Conservation (phyloP, 2,113 vertebrate species). For the Hippocampus barbouri region DNA sequence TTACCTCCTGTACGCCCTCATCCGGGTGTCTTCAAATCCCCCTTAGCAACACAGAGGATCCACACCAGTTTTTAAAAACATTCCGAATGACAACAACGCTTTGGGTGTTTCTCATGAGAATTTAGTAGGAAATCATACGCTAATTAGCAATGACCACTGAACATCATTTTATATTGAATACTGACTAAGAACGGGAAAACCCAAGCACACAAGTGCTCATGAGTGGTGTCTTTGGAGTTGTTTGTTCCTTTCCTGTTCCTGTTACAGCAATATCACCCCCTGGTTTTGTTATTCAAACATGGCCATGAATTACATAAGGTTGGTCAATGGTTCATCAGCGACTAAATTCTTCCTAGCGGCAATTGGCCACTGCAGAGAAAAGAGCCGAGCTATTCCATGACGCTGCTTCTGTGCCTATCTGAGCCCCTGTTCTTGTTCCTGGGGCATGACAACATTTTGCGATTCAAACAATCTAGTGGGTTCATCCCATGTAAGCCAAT, state of each 20-base stretch:
- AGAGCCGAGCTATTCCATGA: no score
- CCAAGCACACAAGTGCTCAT: not conserved
- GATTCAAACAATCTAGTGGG: no score
- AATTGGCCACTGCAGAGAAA: no score
- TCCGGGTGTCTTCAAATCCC: constrained; percentile 62
- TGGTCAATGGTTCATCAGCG: no score
- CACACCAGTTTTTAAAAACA: constrained; percentile 38
- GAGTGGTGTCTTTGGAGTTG: no score
- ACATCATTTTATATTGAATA: not conserved
- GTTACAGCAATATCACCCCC: no score
- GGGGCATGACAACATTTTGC: no score
- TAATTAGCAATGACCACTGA: not conserved
- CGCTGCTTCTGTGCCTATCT: no score
- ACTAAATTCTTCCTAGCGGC: no score
- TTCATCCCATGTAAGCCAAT: no score
- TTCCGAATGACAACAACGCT: not conserved
- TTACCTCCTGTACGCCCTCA: constrained; percentile 55
- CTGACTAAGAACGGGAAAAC: not conserved
- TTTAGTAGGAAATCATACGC: not conserved
- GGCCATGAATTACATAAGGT: not conserved
- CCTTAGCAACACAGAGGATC: constrained; percentile 56
- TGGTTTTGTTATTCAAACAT: not conserved
- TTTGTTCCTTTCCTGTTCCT: no score
- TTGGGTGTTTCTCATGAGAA: constrained; percentile 7
- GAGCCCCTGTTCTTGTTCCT: no score